Percentiles rank a stretch among this genome's conserved stretches.
Conservation (phyloP, 1,140 invertebrate genomes). For the Drosophila prosaltans region DNA sequence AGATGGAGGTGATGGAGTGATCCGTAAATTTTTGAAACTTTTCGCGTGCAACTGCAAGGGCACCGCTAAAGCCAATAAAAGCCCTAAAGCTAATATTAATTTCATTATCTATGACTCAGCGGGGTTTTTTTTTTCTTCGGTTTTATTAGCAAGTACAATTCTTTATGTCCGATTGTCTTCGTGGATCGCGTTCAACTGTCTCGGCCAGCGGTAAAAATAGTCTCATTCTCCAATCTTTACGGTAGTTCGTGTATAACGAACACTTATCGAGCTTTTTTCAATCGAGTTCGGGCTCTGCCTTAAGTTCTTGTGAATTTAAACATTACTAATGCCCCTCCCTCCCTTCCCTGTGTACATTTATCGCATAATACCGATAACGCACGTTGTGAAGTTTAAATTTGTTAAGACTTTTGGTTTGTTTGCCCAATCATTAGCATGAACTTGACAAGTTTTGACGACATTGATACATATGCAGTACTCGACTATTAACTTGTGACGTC, state of each 20-base stretch:
- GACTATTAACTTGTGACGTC: constrained; percentile 36
- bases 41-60: not conserved
- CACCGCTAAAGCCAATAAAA: constrained; percentile 28
- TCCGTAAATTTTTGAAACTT: not conserved
- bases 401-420: constrained; percentile 14
- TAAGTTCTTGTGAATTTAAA: not conserved
- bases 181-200: constrained; percentile 46
- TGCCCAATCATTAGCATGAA: constrained; percentile 45
- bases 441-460: constrained; percentile 27
- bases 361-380: not conserved
- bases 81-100: constrained; percentile 4
- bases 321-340: not conserved
- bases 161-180: constrained; percentile 37
- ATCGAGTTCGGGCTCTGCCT: not conserved
- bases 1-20: too few relatives aligned
- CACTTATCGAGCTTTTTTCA: constrained; percentile 1
- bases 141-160: not conserved
- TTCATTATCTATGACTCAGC: constrained; percentile 62
- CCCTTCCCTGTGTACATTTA: too few relatives aligned
- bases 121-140: constrained; percentile 9
- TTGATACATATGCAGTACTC: not conserved
- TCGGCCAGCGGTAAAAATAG: constrained; percentile 10
- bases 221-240: not conserved
- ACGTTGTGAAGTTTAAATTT: constrained; percentile 14
- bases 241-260: not conserved